These are phyloP conservation scores for Porites evermanni DNA, from an alignment of 92 coral and sea anemone species.

Conservation along the genomic window DNA sequence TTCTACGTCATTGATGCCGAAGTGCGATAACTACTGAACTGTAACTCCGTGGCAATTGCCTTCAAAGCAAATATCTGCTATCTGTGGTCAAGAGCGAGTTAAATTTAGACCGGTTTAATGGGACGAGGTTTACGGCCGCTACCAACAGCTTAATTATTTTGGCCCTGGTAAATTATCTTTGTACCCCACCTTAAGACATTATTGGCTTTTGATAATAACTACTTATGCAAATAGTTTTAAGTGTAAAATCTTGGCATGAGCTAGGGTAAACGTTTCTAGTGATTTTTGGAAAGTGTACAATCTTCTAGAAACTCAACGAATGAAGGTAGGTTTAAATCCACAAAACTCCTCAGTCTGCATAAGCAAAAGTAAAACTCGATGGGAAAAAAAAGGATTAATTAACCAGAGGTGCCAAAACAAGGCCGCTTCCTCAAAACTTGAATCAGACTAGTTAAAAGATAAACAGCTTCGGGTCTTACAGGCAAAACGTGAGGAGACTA, in stretches of 20 bases:
- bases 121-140: not conserved
- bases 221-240: not conserved
- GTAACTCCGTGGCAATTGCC: conserved; percentile 14
- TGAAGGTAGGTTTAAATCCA: not conserved
- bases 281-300: not conserved
- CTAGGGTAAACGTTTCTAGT: not conserved
- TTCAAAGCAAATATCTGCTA: conserved; percentile 28
- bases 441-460: not conserved
- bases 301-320: not conserved
- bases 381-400: not conserved
- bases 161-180: conserved; percentile 1
- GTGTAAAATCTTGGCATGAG: not conserved
- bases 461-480: not conserved
- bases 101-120: conserved; percentile 25
- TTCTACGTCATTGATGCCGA: conserved; percentile 29
- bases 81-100: conserved; percentile 23
- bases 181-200: conserved; percentile 25
- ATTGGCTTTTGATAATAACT: not conserved
- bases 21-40: conserved; percentile 6
- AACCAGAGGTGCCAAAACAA: not conserved
- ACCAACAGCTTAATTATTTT: conserved; percentile 44
- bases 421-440: not conserved
- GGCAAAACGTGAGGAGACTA: not conserved
- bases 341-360: not conserved
- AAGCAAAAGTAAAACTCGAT: not conserved